phyloP scores from a whole-genome alignment of 1,140 invertebrate species.

The Tetranychus cinnabarinus region DNA sequence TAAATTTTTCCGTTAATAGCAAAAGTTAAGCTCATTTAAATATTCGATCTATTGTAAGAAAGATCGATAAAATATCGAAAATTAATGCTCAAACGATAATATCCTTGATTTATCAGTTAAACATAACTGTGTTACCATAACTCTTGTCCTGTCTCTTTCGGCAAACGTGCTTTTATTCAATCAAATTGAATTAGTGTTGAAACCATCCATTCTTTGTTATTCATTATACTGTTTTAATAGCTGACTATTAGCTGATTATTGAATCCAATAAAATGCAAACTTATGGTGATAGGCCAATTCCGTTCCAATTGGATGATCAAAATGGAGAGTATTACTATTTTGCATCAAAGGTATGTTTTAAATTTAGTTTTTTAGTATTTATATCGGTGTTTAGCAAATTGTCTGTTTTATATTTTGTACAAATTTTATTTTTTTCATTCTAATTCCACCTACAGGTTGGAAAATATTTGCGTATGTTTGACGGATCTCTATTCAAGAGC shows the following conservation, averaged over 20 bases:
- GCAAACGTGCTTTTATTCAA: too few species aligned
- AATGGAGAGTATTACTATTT: constrained; percentile 85
- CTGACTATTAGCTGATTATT: not conserved
- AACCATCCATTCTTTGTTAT: too few species aligned
- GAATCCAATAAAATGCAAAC: constrained; percentile 27
- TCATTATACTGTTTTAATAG: too few species aligned
- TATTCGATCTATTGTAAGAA: too few species aligned
- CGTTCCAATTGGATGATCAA: constrained; percentile 89
- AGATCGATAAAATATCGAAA: too few species aligned
- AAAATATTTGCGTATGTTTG: constrained; percentile 84
- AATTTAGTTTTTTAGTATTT: not conserved
- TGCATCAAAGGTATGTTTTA: constrained; percentile 62
- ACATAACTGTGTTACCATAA: too few species aligned
- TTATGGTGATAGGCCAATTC: constrained; percentile 89
- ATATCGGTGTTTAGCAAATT: not conserved
- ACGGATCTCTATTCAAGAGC: constrained; percentile 90
- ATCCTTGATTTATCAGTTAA: too few species aligned
- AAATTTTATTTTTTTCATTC: not conserved
- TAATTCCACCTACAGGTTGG: constrained; percentile 40
- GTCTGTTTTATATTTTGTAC: not conserved
- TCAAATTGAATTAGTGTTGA: too few species aligned
- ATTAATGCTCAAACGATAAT: too few species aligned
- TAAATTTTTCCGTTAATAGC: too few species aligned
- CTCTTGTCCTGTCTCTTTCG: too few species aligned
- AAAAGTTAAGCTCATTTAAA: too few species aligned